phyloP scores from a whole-genome alignment of 2,113 vertebrate species.

The Colius striatus region DNA sequence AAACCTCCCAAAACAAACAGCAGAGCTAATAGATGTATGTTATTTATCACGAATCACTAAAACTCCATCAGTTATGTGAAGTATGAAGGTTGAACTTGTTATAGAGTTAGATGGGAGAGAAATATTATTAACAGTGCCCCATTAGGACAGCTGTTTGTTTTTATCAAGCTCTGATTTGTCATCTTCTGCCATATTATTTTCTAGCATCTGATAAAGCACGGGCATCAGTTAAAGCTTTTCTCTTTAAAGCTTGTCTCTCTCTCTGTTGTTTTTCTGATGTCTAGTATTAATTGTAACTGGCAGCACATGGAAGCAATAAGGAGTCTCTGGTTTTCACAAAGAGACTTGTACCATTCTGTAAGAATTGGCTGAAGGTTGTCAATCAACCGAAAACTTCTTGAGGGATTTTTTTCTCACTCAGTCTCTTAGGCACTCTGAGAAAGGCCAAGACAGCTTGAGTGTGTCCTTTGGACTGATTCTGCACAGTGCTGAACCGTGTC shows the following conservation, averaged over 20 bases:
- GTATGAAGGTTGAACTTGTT: neutral
- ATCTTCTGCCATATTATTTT: accelerated
- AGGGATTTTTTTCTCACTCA: neutral
- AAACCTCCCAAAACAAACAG: neutral
- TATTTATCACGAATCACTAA: neutral
- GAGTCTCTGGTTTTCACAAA: neutral
- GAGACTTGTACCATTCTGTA: neutral
- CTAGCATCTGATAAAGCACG: neutral
- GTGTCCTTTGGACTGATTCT: neutral
- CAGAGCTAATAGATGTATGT: accelerated
- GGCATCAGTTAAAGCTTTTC: neutral
- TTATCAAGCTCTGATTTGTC: neutral
- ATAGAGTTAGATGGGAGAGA: neutral
- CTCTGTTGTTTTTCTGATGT: neutral
- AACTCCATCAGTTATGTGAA: neutral
- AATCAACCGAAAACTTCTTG: neutral
- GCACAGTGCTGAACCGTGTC: accelerated
- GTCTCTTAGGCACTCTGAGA: neutral
- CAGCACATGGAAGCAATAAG: neutral
- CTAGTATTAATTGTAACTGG: neutral
- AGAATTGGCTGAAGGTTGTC: neutral
- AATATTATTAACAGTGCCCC: neutral
- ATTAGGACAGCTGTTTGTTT: neutral
- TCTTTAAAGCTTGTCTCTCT: neutral
- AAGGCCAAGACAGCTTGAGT: neutral